These are phyloP conservation scores for Lepisosteus osseus DNA, from an alignment of 2,113 vertebrate genomes.

Conservation along the genomic window DNA sequence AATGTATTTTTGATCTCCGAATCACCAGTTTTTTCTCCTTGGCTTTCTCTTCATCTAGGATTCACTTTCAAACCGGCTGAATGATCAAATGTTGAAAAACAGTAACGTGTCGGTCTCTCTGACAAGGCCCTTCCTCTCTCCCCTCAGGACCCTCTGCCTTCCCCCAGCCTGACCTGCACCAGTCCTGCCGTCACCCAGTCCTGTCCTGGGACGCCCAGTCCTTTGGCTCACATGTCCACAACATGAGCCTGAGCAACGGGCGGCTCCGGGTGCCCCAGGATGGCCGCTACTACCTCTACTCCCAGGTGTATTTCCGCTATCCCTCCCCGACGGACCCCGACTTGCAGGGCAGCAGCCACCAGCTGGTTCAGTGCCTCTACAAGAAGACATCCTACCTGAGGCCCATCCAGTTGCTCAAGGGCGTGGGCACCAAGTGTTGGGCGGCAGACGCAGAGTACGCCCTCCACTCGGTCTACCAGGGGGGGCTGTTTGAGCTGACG, in stretches of 20 bases:
- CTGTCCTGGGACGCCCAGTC: conserved; percentile 71
- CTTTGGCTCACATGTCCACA: conserved; percentile 76
- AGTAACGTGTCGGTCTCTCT: not conserved
- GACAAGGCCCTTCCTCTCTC: conserved; percentile 16
- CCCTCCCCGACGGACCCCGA: conserved; percentile 62
- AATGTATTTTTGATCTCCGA: too few relatives aligned
- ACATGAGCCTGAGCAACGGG: conserved; percentile 76
- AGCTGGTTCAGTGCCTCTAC: conserved; percentile 82
- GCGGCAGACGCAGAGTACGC: conserved; percentile 75
- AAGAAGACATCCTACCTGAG: conserved; percentile 75
- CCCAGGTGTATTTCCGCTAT: conserved; percentile 81
- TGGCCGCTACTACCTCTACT: conserved; percentile 83
- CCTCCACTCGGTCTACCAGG: conserved; percentile 82
- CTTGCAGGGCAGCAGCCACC: conserved; percentile 60
- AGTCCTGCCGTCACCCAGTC: conserved; percentile 79
- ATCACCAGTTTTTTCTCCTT: not conserved
- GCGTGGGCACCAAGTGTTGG: conserved; percentile 85
- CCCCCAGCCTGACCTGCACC: conserved; percentile 60
- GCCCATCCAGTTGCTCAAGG: conserved; percentile 81
- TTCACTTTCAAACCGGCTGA: too few relatives aligned
- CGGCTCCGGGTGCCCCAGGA: conserved; percentile 73
- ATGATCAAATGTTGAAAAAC: too few relatives aligned
- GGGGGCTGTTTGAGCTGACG: conserved; percentile 78
- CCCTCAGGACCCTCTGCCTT: conserved; percentile 22
- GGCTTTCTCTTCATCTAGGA: conserved; percentile 10